Evolutionary conservation across 2,113 vertebrate genomes (phyloP), one percentile per base, ranked within the genome.

Genomic region (Polypterus senegalus): DNA sequence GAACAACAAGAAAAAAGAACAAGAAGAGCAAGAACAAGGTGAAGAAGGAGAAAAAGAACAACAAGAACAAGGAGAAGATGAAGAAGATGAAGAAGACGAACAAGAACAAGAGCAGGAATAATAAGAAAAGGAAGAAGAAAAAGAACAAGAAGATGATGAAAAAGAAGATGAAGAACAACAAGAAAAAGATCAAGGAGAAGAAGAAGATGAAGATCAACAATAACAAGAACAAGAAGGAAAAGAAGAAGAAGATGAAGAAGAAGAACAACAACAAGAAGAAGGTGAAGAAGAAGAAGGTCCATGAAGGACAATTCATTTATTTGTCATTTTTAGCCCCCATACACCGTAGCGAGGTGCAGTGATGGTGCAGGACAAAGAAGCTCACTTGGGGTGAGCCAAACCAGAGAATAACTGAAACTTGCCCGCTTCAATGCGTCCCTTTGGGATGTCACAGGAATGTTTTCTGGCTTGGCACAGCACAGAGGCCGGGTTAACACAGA

Each of bases 321-420:
- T 61, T 47, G 56, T 48, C 62, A 56, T 61, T 58, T 65, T 53
- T 58, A 62, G 69, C 60, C 60, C 64, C 70, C 67, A 74, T 67
- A 65, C 58, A 70, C 6, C 67, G 69, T 65, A 69, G 67, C 62
- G 65, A 63, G 74, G 66, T 63, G 9, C 65, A 68, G 63, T 58
- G 61, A 67, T 70, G 48, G 4, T 63, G 27, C 66, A 69, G 58
- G 65, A 71, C 71, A 60, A 66, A 67, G 70, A 46, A 43, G 48
- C 10, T 63, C 67, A 67, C 60, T 68, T 74, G 57, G 70, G 69
- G 71, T 65, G 27, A 27, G 27, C 27, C 27, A 27, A 27, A 27
- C 27, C 27, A 27, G 27, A 27, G 2, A 27, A 27, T 27, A 27
- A 27, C 27, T 27, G 27, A 27, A 27, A 27, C 1, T 27, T 27